Evolutionary conservation across 2,888 invertebrate species (phyloP), one percentile per base, ranked within the genome.

Genomic region (Cremastobaeus sp.): DNA sequence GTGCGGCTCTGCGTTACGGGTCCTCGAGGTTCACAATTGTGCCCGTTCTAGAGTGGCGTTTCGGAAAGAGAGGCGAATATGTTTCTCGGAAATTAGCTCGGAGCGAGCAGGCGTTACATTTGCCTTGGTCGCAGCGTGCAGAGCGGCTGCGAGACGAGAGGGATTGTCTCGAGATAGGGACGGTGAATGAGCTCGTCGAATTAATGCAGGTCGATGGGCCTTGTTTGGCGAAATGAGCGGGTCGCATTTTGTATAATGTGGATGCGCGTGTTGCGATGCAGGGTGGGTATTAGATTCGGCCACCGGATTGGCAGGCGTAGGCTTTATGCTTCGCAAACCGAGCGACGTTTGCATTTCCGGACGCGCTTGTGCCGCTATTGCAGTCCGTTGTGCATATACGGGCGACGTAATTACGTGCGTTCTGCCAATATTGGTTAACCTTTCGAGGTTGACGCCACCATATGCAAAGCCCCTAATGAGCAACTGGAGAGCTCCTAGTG

Each of bases 401-500:
- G 80, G 80, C 81, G 81, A 82, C 83, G 84, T 85, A 87, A 86
- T 87, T 86, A 87, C 85, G 85, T 82, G 83, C 82, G 84, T 85
- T 86, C 85, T 84, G 84, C 86, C 85, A 87, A 87, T 87, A 87
- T 87, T 87, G 86, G 86, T 85, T 84, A 86, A 86, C 86, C 87
- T 87, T 87, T 87, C 84, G 86, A 87, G 85, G 85, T 86, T 86
- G 85, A 83, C 85, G 85, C 84, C 83, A 82, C 84, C 84, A 84
- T 86, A 85, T 84, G 85, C 86, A 85, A 84, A 84, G 85, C 83
- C 85, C 82, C 82, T 86, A 86, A 86, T 86, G 86, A 86, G 85
- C 84, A 82, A 83, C 81, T 86, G 82, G 83, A 86, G 86, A 85
- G 85, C 83, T 78, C 68, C 76, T 79, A 78, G 76, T 80, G 80